Evolutionary conservation across 2,797 vertebrate genomes (phyloP).

Genomic region (Epinephelus malabaricus): DNA sequence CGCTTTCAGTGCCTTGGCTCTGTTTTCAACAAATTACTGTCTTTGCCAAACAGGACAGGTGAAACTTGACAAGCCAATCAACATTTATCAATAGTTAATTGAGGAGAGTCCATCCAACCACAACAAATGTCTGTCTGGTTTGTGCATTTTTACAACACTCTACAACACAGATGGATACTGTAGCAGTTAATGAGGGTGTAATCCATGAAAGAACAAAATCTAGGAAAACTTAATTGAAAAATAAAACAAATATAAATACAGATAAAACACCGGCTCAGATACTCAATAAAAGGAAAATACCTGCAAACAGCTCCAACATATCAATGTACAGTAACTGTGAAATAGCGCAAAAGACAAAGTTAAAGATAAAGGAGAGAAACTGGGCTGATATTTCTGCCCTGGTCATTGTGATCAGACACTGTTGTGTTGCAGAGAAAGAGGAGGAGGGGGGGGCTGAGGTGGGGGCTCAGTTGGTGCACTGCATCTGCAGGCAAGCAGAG

Average conservation of each 20-base stretch:
- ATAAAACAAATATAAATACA: neutral
- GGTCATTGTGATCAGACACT: constrained; percentile 60
- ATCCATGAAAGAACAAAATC: neutral
- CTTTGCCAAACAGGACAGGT: constrained; percentile 20
- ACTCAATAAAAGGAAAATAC: neutral
- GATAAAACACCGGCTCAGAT: neutral
- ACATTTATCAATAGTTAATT: constrained; percentile 25
- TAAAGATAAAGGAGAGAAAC: neutral
- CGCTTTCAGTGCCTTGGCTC: neutral
- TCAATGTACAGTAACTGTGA: neutral
- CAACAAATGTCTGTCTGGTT: constrained; percentile 19
- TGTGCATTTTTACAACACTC: constrained; percentile 11
- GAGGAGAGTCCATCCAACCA: constrained; percentile 3
- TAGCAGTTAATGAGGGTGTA: constrained; percentile 12
- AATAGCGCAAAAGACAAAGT: neutral
- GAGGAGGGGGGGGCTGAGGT: neutral
- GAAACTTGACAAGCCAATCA: constrained; percentile 20
- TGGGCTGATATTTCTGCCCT: constrained; percentile 28
- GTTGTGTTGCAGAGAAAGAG: constrained; percentile 47
- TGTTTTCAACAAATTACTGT: neutral
- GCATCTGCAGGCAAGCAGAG: constrained; percentile 60
- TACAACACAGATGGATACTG: constrained; percentile 11
- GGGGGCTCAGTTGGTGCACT: constrained; percentile 51
- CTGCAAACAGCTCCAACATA: neutral
- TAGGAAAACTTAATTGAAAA: neutral